Base-by-base conservation (phyloP, 2,888 invertebrate genomes). In the Aricia artaxerxes region DNA sequence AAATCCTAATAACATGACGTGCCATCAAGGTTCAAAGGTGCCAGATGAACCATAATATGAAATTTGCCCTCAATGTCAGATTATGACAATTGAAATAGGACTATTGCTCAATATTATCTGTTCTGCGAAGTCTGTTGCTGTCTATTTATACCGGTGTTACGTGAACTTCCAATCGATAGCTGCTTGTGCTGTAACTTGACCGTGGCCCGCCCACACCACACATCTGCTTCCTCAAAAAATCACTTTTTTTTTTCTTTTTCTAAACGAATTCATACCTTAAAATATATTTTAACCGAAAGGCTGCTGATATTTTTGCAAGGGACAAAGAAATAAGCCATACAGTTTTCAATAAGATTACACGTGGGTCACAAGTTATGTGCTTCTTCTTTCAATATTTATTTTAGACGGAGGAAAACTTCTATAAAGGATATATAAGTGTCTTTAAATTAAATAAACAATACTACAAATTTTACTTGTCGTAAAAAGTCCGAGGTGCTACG, bases 91-190 rank as follows among this genome's bases (percentile, higher is more conserved):
- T 24, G 24, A 24, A 24, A 24, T 24, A 24, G 24, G 24, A 24
- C 24, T 24, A 24, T 24, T 64, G 31, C 31, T 64, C 31, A 64
- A 64, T 9, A 64, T 9, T 44, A n/a, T 44, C 16, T 24, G 2
- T 24, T 49, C 31, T 6, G 79, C 83, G 84, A 82, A 84, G 79
- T 81, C 80, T 82, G 80, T 84, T 83, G 79, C 81, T 82, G 82
- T 84, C 85, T 87, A 86, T 87, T 87, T 86, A 85, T 85, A 84
- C 82, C 83, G 82, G 83, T 85, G 84, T 83, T 83, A 83, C 85
- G 82, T 82, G 82, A 82, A 82, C 81, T 80, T 73, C 77, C 81
- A 85, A 87, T 88, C 87, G 85, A 88, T 87, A 82, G 79, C 24
- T 11, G 64, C 24, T 64, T 31, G 64, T 64, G 61, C 61, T 61